A percentile compares a stretch with the other conserved stretches of the same genome.
Evolutionary conservation across 2,113 vertebrate genomes (phyloP).

Genomic region (Macquaria australasica): DNA sequence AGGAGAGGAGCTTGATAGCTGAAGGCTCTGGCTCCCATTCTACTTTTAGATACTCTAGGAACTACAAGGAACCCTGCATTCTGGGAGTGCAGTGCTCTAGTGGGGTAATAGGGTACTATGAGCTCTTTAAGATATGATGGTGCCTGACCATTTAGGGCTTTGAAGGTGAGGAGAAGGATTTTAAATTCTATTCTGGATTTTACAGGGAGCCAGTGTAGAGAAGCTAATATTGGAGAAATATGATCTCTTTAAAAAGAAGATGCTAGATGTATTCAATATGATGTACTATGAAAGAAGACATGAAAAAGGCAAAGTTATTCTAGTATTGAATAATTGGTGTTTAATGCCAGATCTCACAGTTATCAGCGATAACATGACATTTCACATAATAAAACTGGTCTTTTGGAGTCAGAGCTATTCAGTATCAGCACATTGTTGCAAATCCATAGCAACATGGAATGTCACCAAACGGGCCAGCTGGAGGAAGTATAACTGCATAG

Average conservation of each 20-base stretch:
- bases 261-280: background rate
- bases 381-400: constrained; percentile 2
- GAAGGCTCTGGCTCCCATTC: too few species aligned
- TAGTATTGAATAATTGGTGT: background rate
- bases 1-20: too few species aligned
- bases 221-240: too few species aligned
- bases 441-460: constrained; percentile 36
- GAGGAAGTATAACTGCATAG: constrained; percentile 44
- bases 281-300: background rate
- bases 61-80: too few species aligned
- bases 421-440: constrained; percentile 16
- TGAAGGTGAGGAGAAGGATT: too few species aligned
- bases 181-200: too few species aligned
- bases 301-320: background rate
- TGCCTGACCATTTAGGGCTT: too few species aligned
- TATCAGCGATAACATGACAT: constrained; percentile 17
- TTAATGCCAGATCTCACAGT: constrained; percentile 14
- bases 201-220: too few species aligned
- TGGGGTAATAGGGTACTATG: too few species aligned
- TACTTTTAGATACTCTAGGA: too few species aligned
- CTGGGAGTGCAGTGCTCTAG: too few species aligned
- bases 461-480: constrained; percentile 60
- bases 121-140: too few species aligned
- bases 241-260: background rate
- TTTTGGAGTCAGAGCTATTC: constrained; percentile 20